Evolutionary conservation across 1,140 invertebrate genomes (phyloP).

Genomic region (Drosophila pectinifera): DNA sequence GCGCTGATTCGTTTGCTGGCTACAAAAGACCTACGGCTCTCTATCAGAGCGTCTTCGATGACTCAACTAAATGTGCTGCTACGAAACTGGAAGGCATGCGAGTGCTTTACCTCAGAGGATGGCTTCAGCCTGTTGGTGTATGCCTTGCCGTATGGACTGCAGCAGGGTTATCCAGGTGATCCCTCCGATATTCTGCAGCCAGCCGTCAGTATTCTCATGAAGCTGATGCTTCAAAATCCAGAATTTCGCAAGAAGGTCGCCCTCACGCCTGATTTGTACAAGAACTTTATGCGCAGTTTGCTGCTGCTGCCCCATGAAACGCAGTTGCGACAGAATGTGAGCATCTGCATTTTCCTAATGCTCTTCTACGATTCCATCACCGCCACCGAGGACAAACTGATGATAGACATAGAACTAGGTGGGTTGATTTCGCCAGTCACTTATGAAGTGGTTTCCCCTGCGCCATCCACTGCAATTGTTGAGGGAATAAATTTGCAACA

Average conservation of each 20-base stretch:
- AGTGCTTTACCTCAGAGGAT: conserved; percentile 19
- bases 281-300: conserved; percentile 57
- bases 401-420: conserved; percentile 40
- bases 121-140: conserved; percentile 29
- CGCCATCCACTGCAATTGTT: neutral
- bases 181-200: conserved; percentile 57
- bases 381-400: conserved; percentile 19
- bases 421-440: conserved; percentile 53
- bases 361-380: conserved; percentile 50
- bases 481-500: conserved; percentile 32
- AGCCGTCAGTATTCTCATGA: conserved; percentile 61
- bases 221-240: conserved; percentile 47
- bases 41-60: conserved; percentile 69
- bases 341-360: conserved; percentile 64
- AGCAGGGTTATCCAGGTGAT: neutral
- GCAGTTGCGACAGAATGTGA: conserved; percentile 45
- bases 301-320: conserved; percentile 40
- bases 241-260: conserved; percentile 43
- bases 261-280: conserved; percentile 39
- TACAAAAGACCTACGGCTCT: conserved; percentile 52
- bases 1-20: conserved; percentile 58
- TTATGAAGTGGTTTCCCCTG: neutral
- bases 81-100: conserved; percentile 57
- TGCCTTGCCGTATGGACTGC: conserved; percentile 43
- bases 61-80: conserved; percentile 75